A percentile compares a stretch with the other conserved stretches of the same genome.
phyloP scores from a whole-genome alignment of 2,113 vertebrate genomes.

The Ptyas mucosa region DNA sequence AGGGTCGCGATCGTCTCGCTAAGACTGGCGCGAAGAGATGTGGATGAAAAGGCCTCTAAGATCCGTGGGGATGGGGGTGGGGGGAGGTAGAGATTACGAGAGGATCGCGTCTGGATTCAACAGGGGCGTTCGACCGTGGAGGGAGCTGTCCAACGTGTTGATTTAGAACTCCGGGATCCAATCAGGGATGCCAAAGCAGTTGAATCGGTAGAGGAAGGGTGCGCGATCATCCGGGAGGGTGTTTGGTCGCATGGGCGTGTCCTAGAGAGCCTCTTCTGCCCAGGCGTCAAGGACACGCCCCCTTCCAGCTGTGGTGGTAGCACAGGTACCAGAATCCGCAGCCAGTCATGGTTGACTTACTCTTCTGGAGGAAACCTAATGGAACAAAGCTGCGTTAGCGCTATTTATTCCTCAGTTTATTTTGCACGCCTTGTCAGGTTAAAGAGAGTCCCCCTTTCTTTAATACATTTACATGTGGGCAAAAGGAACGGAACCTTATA shows the following conservation, averaged over 20 bases:
- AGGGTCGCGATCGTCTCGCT: not conserved
- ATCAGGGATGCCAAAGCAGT: not conserved
- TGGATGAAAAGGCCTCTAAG: not conserved
- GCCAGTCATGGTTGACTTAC: not conserved
- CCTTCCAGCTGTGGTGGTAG: not conserved
- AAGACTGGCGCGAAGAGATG: not conserved
- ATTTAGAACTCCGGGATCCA: not conserved
- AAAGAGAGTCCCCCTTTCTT: not conserved
- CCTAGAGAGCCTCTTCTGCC: not conserved
- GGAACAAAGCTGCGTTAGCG: not conserved
- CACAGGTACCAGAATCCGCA: not conserved
- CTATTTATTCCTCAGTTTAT: not conserved
- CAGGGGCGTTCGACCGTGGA: not conserved
- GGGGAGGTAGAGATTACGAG: not conserved
- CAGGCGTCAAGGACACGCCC: not conserved
- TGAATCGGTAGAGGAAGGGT: not conserved
- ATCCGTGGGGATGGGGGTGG: not conserved
- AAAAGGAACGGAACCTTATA: not conserved
- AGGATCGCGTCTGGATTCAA: no score
- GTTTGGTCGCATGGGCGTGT: not conserved
- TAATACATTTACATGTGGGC: not conserved
- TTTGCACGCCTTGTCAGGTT: no score
- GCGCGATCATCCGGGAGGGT: not conserved
- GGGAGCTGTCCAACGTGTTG: constrained; percentile 29
- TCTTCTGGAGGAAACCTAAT: not conserved